These are phyloP conservation scores for Meganola albula DNA, from an alignment of 2,888 invertebrate genomes.

Conservation along the genomic window DNA sequence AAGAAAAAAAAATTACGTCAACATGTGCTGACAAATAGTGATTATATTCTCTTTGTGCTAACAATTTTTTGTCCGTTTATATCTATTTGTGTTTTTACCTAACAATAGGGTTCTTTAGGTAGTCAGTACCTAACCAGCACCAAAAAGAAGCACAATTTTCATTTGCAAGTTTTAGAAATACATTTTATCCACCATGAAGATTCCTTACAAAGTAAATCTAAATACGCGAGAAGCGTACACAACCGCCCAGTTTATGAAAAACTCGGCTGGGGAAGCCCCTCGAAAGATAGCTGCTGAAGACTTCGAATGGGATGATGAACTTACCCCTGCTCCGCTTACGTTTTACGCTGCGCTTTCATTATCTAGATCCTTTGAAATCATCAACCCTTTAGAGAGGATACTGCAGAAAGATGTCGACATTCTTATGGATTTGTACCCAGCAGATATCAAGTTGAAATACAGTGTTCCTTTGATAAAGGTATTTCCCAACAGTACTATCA, in stretches of 20 bases:
- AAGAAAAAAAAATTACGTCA: no score
- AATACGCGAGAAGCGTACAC: conserved; percentile 51
- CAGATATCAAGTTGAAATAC: conserved; percentile 75
- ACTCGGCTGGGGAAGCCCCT: conserved; percentile 39
- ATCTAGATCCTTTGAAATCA: conserved; percentile 59
- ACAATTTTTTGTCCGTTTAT: no score
- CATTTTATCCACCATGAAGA: conserved; percentile 56
- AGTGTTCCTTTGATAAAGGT: conserved; percentile 75
- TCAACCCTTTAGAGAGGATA: conserved; percentile 74
- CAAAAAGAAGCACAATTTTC: no score
- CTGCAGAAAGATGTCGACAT: conserved; percentile 77
- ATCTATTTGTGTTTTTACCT: no score
- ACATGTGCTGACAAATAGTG: no score
- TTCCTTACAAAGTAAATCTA: conserved; percentile 58
- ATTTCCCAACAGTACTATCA: no score
- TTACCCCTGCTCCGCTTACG: conserved; percentile 63
- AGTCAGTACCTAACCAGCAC: no score
- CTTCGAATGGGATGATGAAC: conserved; percentile 61
- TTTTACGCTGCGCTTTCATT: conserved; percentile 49
- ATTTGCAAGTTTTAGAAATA: no score
- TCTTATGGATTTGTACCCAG: conserved; percentile 79
- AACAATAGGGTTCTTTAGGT: no score
- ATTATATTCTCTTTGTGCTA: no score
- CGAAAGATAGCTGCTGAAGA: conserved; percentile 60
- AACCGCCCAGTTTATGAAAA: conserved; percentile 42